These are phyloP conservation scores for Sinohyriopsis cumingii DNA, from an alignment of 2,888 invertebrate genomes.

Conservation along the genomic window DNA sequence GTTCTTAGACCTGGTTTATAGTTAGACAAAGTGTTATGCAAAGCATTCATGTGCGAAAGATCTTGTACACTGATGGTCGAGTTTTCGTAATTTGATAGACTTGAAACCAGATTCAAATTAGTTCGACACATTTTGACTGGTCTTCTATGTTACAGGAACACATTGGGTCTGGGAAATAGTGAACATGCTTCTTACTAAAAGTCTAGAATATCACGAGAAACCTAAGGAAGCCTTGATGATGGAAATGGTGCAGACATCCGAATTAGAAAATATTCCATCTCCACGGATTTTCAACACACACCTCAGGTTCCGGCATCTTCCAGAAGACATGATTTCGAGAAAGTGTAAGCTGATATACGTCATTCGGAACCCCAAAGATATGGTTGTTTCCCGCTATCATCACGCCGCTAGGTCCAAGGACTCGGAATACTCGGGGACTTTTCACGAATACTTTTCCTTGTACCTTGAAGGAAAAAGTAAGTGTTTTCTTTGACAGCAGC, in stretches of 20 bases:
- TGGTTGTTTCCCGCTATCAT: slow-evolving; percentile 31
- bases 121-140: no score
- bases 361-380: slow-evolving; percentile 36
- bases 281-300: slow-evolving; percentile 38
- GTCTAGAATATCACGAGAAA: slow-evolving; percentile 25
- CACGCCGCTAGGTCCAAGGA: slow-evolving; percentile 18
- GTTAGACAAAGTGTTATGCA: no score
- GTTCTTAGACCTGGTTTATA: no score
- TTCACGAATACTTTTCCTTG: slow-evolving; percentile 25
- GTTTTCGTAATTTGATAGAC: no score
- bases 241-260: slow-evolving; percentile 17
- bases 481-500: not conserved
- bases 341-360: slow-evolving; percentile 35
- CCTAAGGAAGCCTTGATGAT: slow-evolving; percentile 34
- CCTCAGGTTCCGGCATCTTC: slow-evolving; percentile 27
- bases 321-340: slow-evolving; percentile 27
- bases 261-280: slow-evolving; percentile 16
- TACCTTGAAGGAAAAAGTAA: slow-evolving; percentile 34
- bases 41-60: no score
- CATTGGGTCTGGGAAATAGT: slow-evolving; percentile 43
- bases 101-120: no score
- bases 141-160: slow-evolving; percentile 18
- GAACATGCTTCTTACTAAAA: slow-evolving; percentile 31
- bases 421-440: slow-evolving; percentile 27
- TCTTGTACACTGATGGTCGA: no score